Evolutionary conservation across 2,797 vertebrate genomes (phyloP).

Genomic region (Melanotaenia boesemani): DNA sequence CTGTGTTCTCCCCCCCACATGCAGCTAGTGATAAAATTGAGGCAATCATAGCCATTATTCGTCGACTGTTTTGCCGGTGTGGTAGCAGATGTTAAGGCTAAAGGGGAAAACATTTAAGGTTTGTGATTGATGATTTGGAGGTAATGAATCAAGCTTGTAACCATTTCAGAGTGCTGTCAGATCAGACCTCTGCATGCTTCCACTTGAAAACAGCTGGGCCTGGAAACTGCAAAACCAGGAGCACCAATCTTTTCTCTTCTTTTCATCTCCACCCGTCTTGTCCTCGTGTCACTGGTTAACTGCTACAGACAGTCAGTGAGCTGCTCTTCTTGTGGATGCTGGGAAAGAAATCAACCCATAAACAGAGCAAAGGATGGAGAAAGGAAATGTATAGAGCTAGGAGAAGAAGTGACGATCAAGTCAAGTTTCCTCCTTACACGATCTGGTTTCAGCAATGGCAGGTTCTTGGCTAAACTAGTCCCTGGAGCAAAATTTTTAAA

Average conservation of each 20-base stretch:
- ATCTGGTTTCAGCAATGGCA: constrained; percentile 11
- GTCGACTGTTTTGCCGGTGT: constrained; percentile 79
- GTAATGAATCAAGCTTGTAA: constrained; percentile 86
- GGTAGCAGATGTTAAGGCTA: constrained; percentile 90
- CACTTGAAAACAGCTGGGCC: constrained; percentile 79
- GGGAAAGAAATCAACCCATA: constrained; percentile 71
- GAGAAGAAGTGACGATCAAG: constrained; percentile 29
- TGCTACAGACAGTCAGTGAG: constrained; percentile 52
- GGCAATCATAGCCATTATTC: constrained; percentile 83
- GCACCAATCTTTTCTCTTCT: constrained; percentile 53
- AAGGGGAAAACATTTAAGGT: constrained; percentile 89
- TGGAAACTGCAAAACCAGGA: constrained; percentile 74
- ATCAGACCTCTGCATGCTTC: constrained; percentile 72
- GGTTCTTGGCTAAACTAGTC: constrained; percentile 19
- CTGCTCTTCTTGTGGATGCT: constrained; percentile 54
- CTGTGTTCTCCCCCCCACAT: constrained; percentile 46
- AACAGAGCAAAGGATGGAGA: constrained; percentile 48
- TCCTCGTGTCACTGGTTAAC: constrained; percentile 54
- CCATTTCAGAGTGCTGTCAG: constrained; percentile 82
- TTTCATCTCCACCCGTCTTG: constrained; percentile 63
- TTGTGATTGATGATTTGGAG: constrained; percentile 87
- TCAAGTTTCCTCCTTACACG: constrained; percentile 38
- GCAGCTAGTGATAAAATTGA: constrained; percentile 73
- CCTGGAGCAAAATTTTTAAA: constrained; percentile 18
- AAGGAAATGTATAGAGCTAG: constrained; percentile 54